phyloP scores from a whole-genome alignment of 2,888 invertebrate species.

The Trichopria drosophilae region DNA sequence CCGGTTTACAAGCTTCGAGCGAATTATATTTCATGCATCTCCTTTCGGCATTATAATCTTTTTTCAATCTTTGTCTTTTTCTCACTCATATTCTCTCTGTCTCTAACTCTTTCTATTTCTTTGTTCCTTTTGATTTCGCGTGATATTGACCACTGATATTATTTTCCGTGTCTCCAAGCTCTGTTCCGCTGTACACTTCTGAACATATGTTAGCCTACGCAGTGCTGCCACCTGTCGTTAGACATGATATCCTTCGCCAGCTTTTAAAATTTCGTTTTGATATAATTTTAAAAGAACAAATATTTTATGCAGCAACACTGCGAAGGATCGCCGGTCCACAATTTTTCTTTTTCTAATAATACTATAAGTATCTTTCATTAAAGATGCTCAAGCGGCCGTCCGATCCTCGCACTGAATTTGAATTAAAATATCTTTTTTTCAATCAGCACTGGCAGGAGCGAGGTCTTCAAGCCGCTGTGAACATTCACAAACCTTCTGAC shows the following conservation, averaged over 20 bases:
- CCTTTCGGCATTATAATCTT: constrained; percentile 28
- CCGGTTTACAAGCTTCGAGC: constrained; percentile 46
- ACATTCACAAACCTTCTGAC: no score
- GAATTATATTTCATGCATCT: constrained; percentile 35
- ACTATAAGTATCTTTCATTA: no score
- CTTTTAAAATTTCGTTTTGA: background rate
- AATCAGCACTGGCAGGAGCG: no score
- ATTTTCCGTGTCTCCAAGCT: constrained; percentile 10
- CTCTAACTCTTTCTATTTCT: constrained; percentile 24
- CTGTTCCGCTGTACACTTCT: constrained; percentile 31
- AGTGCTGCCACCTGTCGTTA: background rate
- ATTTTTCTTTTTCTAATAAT: no score
- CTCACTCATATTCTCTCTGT: constrained; percentile 2
- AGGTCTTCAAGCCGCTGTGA: no score
- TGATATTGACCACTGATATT: constrained; percentile 30
- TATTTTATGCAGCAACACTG: constrained; percentile 4
- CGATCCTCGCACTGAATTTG: no score
- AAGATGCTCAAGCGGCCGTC: no score
- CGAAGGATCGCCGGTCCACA: constrained; percentile 12
- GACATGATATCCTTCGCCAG: background rate
- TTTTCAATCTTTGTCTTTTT: constrained; percentile 14
- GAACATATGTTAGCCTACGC: constrained; percentile 28
- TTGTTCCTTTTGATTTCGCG: constrained; percentile 11
- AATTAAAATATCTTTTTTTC: no score
- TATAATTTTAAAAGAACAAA: background rate